These are phyloP conservation scores for Cyclina sinensis DNA, from an alignment of 1,140 invertebrate genomes.

Conservation along the genomic window DNA sequence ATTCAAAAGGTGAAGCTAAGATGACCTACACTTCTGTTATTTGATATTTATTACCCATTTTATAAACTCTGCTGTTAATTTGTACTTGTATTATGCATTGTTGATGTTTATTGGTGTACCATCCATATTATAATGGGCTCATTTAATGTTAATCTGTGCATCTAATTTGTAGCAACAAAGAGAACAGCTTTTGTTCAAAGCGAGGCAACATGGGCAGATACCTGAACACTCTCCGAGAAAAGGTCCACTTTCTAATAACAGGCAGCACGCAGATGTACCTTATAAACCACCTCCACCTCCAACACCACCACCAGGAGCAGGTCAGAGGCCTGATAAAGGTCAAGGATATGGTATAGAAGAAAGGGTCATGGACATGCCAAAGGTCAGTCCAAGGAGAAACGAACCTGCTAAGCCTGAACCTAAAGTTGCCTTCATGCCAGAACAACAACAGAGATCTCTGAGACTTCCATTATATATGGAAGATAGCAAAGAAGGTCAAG, in stretches of 20 bases:
- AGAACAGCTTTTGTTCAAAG: constrained; percentile 53
- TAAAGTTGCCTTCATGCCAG: not conserved
- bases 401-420: not conserved
- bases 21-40: too few relatives aligned
- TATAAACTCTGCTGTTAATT: too few relatives aligned
- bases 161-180: constrained; percentile 49
- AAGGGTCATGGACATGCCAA: constrained; percentile 38
- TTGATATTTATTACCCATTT: too few relatives aligned
- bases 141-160: too few relatives aligned
- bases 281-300: not conserved
- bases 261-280: not conserved
- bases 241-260: not conserved
- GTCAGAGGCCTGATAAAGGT: constrained; percentile 17
- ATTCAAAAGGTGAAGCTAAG: too few relatives aligned
- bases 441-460: not conserved
- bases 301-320: not conserved
- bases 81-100: not conserved
- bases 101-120: not conserved
- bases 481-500: not conserved
- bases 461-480: constrained; percentile 31
- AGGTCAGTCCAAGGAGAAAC: constrained; percentile 34
- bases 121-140: too few relatives aligned
- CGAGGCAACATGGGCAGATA: constrained; percentile 25
- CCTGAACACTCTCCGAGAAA: not conserved
- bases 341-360: constrained; percentile 28